Percentiles rank a stretch among this genome's conserved stretches.
Conservation (phyloP, 2,888 invertebrate genomes). For the Caenorhabditis sp. region DNA sequence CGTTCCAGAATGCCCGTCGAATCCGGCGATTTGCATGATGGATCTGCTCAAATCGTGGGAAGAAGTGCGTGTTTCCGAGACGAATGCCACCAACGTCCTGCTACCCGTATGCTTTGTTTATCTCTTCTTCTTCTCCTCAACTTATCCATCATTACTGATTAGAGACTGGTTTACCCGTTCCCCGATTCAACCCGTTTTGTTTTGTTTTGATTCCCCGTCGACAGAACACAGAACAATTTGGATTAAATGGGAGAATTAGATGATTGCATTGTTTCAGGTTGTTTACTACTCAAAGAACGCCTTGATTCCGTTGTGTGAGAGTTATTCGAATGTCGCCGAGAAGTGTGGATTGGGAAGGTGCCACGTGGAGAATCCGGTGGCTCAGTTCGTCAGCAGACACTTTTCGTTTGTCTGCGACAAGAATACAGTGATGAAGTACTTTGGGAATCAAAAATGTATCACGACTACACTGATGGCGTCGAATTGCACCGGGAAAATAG, state of each 20-base stretch:
- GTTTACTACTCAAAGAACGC: conserved; percentile 56
- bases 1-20: conserved; percentile 38
- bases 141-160: background rate
- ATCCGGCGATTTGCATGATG: conserved; percentile 57
- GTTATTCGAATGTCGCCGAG: conserved; percentile 29
- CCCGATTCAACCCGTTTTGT: background rate
- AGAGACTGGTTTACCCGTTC: conserved; percentile 5
- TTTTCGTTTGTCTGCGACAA: conserved; percentile 43
- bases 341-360: conserved; percentile 48
- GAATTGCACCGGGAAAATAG: conserved; percentile 41
- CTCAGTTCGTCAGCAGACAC: conserved; percentile 44
- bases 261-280: conserved; percentile 31
- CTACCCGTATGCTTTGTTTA: conserved; percentile 52
- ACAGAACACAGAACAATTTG: background rate
- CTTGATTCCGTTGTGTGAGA: conserved; percentile 41
- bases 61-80: conserved; percentile 44
- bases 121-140: background rate
- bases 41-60: conserved; percentile 60
- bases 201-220: no score
- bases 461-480: conserved; percentile 15
- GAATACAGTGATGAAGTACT: conserved; percentile 16
- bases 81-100: conserved; percentile 47
- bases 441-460: conserved; percentile 48
- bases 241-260: no score
- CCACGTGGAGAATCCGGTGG: conserved; percentile 42